Evolutionary conservation across 2,888 invertebrate genomes (phyloP).

Genomic region (Mesochorus sp.): DNA sequence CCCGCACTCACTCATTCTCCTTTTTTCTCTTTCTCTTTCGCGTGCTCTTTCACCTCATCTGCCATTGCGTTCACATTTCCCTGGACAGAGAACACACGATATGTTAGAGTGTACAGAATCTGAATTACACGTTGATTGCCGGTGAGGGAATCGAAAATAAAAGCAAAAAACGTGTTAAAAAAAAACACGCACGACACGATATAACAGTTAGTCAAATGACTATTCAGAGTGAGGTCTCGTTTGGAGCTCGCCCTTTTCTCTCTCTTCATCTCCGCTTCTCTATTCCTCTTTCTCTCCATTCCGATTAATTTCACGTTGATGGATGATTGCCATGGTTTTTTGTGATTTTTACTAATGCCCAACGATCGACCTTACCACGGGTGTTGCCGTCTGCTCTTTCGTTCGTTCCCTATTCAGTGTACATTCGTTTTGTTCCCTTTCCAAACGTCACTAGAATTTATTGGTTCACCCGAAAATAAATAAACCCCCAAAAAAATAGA

Average conservation of each 20-base stretch:
- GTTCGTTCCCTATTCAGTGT: conserved; percentile 45
- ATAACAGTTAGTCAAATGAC: conserved; percentile 52
- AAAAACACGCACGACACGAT: neutral
- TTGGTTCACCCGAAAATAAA: conserved; percentile 61
- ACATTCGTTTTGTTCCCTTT: conserved; percentile 67
- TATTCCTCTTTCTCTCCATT: conserved; percentile 37
- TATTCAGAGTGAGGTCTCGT: conserved; percentile 6
- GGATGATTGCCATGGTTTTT: conserved; percentile 52
- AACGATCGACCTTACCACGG: conserved; percentile 38
- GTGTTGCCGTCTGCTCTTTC: conserved; percentile 2
- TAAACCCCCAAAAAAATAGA: conserved; percentile 1
- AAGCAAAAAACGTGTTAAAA: conserved; percentile 35
- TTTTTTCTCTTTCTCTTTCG: conserved; percentile 7
- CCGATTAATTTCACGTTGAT: conserved; percentile 61
- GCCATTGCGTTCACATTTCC: conserved; percentile 3
- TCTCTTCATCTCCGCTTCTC: conserved; percentile 10
- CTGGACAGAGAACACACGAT: conserved; percentile 33
- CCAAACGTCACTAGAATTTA: conserved; percentile 62
- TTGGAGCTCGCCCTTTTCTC: conserved; percentile 6
- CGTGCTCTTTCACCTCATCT: neutral
- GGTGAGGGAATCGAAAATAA: conserved; percentile 28
- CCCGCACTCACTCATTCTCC: neutral
- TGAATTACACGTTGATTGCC: conserved; percentile 40
- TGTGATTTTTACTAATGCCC: conserved; percentile 57
- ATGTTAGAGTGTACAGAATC: conserved; percentile 26